Conservation (phyloP, 2,888 invertebrate species). For the Harmothoe impar region DNA sequence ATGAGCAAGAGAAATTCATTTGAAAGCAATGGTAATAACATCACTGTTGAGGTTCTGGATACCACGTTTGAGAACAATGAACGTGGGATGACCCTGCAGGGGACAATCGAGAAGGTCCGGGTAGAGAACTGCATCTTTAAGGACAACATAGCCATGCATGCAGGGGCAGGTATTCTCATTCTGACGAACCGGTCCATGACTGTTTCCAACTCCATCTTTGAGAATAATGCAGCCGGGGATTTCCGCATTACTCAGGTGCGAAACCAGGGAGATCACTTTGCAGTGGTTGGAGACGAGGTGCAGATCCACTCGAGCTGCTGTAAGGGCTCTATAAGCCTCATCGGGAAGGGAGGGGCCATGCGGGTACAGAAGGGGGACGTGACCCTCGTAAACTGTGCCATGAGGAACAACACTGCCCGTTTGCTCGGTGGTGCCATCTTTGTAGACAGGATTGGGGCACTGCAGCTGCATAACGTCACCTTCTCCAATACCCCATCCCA, state of each 20-base stretch:
- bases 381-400: conserved; percentile 66
- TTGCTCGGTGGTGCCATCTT: conserved; percentile 69
- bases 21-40: conserved; percentile 55
- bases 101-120: conserved; percentile 42
- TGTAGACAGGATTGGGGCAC: conserved; percentile 69
- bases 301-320: conserved; percentile 70
- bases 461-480: conserved; percentile 60
- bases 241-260: conserved; percentile 65
- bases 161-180: conserved; percentile 67
- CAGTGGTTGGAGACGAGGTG: conserved; percentile 70
- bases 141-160: conserved; percentile 68
- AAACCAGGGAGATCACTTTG: conserved; percentile 63
- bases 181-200: conserved; percentile 62
- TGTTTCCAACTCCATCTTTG: conserved; percentile 68
- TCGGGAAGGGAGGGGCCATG: conserved; percentile 72
- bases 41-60: conserved; percentile 52
- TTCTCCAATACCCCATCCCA: conserved; percentile 68
- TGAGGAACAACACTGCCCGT: conserved; percentile 71
- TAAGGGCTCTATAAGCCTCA: conserved; percentile 71
- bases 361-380: conserved; percentile 70
- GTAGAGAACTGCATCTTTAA: conserved; percentile 59
- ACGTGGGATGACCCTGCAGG: conserved; percentile 62
- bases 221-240: conserved; percentile 68
- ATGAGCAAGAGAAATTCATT: conserved; percentile 60
- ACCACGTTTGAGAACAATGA: conserved; percentile 64